phyloP scores from a whole-genome alignment of 2,113 vertebrate genomes.

The Rostratula benghalensis region DNA sequence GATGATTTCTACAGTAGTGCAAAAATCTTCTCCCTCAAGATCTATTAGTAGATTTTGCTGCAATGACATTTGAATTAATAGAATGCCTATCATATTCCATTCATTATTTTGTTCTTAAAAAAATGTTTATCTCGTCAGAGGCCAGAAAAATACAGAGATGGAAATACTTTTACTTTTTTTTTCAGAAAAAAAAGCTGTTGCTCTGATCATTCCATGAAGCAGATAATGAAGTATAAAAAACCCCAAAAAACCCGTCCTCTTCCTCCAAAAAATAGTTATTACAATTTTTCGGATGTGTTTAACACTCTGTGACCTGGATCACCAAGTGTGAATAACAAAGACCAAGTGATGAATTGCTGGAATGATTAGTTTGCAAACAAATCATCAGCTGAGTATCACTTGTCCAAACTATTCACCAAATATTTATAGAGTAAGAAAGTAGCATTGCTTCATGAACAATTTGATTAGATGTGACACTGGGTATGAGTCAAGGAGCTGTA shows the following conservation, averaged over 20 bases:
- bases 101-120: not conserved
- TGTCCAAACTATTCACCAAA: conserved; percentile 45
- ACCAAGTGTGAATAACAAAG: conserved; percentile 11
- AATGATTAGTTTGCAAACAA: conserved; percentile 54
- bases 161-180: not conserved
- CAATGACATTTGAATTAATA: not conserved
- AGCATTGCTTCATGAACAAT: not conserved
- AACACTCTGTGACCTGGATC: not conserved
- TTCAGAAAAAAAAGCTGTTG: not conserved
- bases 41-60: not conserved
- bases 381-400: conserved; percentile 47
- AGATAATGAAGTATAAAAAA: not conserved
- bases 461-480: not conserved
- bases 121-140: not conserved
- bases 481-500: not conserved
- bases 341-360: conserved; percentile 22
- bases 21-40: not conserved
- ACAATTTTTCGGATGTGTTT: not conserved
- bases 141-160: not conserved
- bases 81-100: not conserved
- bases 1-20: not conserved
- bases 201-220: not conserved
- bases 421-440: conserved; percentile 46
- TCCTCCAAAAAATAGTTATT: not conserved
- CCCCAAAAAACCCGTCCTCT: too few relatives aligned